Evolutionary conservation across 1,140 invertebrate species (phyloP).

Genomic region (Atta texana): DNA sequence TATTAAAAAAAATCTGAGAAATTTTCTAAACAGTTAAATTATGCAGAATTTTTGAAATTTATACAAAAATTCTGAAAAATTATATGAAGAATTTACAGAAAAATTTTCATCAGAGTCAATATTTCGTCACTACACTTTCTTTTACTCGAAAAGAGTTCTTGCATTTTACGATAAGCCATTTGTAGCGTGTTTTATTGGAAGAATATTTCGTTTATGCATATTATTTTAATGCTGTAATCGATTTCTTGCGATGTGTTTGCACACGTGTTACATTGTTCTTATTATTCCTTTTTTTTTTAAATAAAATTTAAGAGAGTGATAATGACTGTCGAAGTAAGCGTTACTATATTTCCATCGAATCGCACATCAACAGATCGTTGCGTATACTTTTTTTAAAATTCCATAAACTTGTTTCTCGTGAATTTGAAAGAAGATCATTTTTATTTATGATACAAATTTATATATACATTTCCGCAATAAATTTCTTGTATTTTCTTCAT

Average conservation of each 20-base stretch:
- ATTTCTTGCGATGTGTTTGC: constrained; percentile 26
- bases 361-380: not conserved
- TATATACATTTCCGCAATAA: constrained; percentile 16
- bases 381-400: constrained; percentile 26
- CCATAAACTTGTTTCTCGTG: not conserved
- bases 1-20: too few species aligned
- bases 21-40: too few species aligned
- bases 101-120: not conserved
- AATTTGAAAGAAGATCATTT: constrained; percentile 19
- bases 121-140: not conserved
- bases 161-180: not conserved
- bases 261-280: not conserved
- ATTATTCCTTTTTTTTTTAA: not conserved
- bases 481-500: not conserved
- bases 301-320: not conserved
- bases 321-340: not conserved
- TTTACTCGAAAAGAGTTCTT: constrained; percentile 3
- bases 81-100: too few species aligned
- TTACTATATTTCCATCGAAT: not conserved
- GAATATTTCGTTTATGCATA: constrained; percentile 12
- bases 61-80: not conserved
- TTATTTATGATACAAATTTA: constrained; percentile 29
- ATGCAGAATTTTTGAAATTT: too few species aligned
- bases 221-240: constrained; percentile 17
- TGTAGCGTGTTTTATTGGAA: constrained; percentile 43